A percentile compares a stretch with the other conserved stretches of the same genome.
Conservation (phyloP, 2,797 vertebrate species). For the Merluccius polli region DNA sequence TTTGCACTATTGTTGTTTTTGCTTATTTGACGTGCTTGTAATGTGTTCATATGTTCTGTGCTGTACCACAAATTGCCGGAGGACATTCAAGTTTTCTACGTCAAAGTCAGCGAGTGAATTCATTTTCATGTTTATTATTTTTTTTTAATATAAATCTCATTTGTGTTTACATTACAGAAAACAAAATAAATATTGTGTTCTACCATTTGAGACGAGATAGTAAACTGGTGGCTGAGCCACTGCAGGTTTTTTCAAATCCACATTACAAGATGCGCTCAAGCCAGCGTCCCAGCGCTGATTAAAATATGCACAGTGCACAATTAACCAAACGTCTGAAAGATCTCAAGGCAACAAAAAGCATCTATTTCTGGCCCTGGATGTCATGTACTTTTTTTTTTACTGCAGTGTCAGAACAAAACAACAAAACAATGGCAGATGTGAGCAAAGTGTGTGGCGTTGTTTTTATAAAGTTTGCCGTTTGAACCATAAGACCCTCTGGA, state of each 20-base stretch:
- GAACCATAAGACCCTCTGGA: conserved; percentile 20
- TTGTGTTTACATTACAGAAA: no score
- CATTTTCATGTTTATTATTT: background rate
- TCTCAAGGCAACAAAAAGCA: conserved; percentile 34
- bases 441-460: conserved; percentile 31
- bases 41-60: no score
- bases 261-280: conserved; percentile 39
- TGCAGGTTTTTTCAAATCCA: background rate
- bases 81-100: no score
- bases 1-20: no score
- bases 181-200: background rate
- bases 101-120: no score
- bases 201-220: background rate
- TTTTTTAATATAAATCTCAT: background rate
- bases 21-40: no score
- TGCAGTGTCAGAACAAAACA: conserved; percentile 39
- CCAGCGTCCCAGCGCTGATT: conserved; percentile 37
- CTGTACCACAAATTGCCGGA: no score
- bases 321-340: conserved; percentile 48
- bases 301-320: conserved; percentile 34
- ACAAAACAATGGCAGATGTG: conserved; percentile 54
- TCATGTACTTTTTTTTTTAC: conserved; percentile 19
- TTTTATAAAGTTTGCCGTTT: conserved; percentile 5
- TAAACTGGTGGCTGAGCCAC: background rate
- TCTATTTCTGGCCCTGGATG: conserved; percentile 50